A percentile compares a stretch with the other conserved stretches of the same genome.
These are phyloP conservation scores for Rallus crepitans DNA, from an alignment of 2,797 vertebrate genomes.

Conservation along the genomic window DNA sequence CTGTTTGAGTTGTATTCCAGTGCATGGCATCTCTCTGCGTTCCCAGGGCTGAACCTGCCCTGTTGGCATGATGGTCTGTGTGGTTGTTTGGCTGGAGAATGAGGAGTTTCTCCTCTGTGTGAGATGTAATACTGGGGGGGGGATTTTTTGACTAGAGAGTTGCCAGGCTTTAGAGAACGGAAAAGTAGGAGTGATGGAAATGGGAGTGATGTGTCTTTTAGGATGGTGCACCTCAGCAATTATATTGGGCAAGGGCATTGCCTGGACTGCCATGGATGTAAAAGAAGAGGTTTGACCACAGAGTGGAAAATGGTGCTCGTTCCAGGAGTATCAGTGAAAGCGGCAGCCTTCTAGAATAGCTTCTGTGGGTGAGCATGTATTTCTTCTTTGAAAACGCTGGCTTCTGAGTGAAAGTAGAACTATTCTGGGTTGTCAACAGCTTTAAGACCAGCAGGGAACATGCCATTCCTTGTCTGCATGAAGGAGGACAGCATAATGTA, in stretches of 20 bases:
- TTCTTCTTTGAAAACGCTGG: not conserved
- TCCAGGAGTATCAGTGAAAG: not conserved
- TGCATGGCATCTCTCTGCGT: not conserved
- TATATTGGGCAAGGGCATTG: not conserved
- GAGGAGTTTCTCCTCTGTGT: not conserved
- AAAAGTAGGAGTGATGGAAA: not conserved
- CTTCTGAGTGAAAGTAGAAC: constrained; percentile 2
- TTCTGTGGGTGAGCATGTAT: not conserved
- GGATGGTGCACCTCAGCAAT: not conserved
- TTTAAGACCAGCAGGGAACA: constrained; percentile 15
- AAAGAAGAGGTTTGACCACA: not conserved
- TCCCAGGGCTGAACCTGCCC: not conserved
- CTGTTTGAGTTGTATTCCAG: not conserved
- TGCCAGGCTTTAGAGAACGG: not conserved
- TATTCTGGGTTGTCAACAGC: not conserved
- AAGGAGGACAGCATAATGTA: not conserved
- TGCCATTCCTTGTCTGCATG: not conserved
- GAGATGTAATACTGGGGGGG: not conserved
- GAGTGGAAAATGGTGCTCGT: not conserved
- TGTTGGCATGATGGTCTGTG: not conserved
- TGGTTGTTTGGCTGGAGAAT: not conserved
- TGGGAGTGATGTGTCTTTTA: not conserved
- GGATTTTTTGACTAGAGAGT: not conserved
- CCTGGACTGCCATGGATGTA: not conserved
- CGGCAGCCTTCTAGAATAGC: not conserved